Conservation (phyloP, 2,113 vertebrate species). For the Crotalus horridus region DNA sequence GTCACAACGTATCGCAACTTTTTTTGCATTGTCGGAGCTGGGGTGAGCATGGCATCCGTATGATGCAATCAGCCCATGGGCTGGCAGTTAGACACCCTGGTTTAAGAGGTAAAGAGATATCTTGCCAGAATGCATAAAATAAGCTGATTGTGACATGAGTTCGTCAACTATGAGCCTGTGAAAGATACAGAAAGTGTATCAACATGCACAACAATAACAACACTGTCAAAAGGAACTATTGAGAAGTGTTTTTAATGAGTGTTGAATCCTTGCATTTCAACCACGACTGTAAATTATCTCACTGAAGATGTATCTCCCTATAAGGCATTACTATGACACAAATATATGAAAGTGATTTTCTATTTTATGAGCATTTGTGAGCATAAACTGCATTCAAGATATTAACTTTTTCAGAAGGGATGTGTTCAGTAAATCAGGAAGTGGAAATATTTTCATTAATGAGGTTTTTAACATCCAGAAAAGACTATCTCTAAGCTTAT, state of each 20-base stretch:
- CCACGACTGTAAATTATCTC: background rate
- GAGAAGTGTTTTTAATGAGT: background rate
- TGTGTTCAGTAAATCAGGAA: background rate
- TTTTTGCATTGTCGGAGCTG: too few relatives aligned
- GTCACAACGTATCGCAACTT: too few relatives aligned
- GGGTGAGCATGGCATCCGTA: too few relatives aligned
- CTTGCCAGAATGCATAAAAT: background rate
- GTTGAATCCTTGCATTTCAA: background rate
- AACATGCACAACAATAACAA: background rate
- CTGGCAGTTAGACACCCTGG: too few relatives aligned
- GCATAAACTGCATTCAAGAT: background rate
- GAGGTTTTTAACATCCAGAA: background rate
- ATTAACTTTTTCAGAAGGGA: background rate
- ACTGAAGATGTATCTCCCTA: background rate
- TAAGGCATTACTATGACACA: background rate
- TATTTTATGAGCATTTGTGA: background rate
- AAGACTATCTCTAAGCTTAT: background rate
- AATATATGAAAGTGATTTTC: background rate
- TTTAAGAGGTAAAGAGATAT: background rate
- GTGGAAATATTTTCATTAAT: background rate
- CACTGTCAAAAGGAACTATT: background rate
- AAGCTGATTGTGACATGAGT: background rate
- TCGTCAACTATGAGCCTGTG: background rate
- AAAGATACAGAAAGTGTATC: background rate
- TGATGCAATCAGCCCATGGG: too few relatives aligned